Percentiles rank a stretch among this genome's conserved stretches.
Conservation (phyloP, 2,888 invertebrate genomes). For the Danaus chrysippus region DNA sequence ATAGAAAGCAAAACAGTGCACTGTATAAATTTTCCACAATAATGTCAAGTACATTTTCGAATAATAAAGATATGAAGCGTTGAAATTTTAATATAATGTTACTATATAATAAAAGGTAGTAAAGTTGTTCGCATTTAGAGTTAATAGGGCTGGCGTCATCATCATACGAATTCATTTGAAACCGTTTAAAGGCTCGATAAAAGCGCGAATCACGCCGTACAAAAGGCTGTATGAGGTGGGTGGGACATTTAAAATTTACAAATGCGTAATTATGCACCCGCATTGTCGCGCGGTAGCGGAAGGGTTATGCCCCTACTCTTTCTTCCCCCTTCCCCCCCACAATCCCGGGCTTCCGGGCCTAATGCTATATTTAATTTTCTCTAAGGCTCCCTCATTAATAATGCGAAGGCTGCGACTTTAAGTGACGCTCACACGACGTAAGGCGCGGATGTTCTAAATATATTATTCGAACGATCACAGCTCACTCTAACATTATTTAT, state of each 20-base stretch:
- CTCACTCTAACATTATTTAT: neutral
- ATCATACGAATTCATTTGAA: constrained; percentile 65
- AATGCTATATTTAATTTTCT: constrained; percentile 80
- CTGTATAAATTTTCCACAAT: no score
- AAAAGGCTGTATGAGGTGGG: constrained; percentile 74
- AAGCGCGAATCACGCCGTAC: constrained; percentile 76
- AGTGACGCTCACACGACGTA: constrained; percentile 75
- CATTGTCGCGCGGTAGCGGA: constrained; percentile 68
- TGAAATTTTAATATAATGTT: neutral
- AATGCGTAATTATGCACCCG: constrained; percentile 80
- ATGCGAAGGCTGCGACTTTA: constrained; percentile 76
- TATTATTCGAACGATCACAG: constrained; percentile 17
- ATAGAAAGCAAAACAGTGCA: no score
- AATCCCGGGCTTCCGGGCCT: constrained; percentile 74
- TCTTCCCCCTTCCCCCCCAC: constrained; percentile 50
- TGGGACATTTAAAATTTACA: constrained; percentile 78
- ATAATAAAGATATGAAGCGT: neutral
- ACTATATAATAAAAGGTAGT: constrained; percentile 35
- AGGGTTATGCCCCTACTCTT: constrained; percentile 58
- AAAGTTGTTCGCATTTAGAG: constrained; percentile 60
- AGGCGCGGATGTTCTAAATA: constrained; percentile 55
- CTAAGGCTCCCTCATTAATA: constrained; percentile 79
- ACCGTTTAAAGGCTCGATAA: constrained; percentile 62
- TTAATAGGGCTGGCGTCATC: constrained; percentile 62
- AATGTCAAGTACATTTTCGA: no score